Evolutionary conservation across 2,888 invertebrate species (phyloP).

Genomic region (Nineta flava): DNA sequence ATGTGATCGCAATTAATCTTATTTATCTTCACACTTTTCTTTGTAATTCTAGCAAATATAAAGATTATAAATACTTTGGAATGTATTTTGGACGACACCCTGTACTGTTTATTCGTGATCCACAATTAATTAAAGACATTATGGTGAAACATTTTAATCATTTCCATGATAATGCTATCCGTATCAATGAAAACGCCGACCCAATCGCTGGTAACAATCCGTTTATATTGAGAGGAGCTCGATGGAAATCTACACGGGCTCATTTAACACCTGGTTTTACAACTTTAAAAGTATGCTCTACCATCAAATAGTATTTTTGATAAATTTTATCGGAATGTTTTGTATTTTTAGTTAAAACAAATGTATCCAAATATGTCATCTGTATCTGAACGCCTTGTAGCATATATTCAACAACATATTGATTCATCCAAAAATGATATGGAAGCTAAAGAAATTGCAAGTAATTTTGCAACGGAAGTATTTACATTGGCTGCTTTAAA

Average conservation of each 20-base stretch:
- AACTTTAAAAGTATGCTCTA: neutral
- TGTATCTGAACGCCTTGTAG: neutral
- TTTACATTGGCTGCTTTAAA: neutral
- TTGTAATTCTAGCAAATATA: neutral
- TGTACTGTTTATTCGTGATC: neutral
- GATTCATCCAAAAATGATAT: neutral
- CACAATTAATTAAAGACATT: neutral
- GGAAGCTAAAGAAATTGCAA: neutral
- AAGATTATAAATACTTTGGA: neutral
- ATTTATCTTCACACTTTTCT: no score
- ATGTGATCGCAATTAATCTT: no score
- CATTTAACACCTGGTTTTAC: neutral
- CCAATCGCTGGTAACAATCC: constrained; percentile 18
- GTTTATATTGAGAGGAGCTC: constrained; percentile 16
- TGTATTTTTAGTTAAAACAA: neutral
- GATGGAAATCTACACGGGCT: constrained; percentile 15
- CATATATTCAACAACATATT: neutral
- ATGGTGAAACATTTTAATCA: neutral
- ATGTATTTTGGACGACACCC: neutral
- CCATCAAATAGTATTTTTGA: neutral
- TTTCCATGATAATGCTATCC: neutral
- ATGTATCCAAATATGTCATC: neutral
- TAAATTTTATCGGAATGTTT: neutral
- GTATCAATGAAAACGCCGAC: constrained; percentile 13
- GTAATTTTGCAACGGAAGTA: neutral